Percentiles rank a stretch among this genome's conserved stretches.
These are phyloP conservation scores for Rattus rattus DNA, from an alignment of 2,113 vertebrate genomes.

Conservation along the genomic window DNA sequence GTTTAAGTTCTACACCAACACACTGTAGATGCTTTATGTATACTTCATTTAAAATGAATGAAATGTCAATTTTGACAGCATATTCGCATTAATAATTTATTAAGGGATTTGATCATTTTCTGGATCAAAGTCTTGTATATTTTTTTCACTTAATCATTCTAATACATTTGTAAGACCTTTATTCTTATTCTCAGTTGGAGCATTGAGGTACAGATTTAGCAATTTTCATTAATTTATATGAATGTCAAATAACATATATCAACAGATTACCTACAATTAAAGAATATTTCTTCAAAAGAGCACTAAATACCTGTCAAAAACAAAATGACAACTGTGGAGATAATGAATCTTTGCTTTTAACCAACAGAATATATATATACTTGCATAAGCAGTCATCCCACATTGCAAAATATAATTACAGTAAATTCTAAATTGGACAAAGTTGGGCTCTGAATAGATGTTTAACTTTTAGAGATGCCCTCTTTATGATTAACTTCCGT, in stretches of 20 bases:
- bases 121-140: too few relatives aligned
- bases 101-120: too few relatives aligned
- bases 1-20: background rate
- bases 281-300: background rate
- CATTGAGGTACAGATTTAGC: background rate
- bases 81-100: too few relatives aligned
- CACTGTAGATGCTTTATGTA: background rate
- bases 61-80: background rate
- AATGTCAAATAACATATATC: background rate
- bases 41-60: background rate
- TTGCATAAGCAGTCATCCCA: too few relatives aligned
- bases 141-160: too few relatives aligned
- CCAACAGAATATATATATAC: background rate
- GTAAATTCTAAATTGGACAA: too few relatives aligned
- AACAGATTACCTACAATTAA: background rate
- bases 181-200: background rate
- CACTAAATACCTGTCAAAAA: background rate
- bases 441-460: too few relatives aligned
- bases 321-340: background rate
- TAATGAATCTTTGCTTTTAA: background rate
- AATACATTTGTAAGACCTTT: background rate
- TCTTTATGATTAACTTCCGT: too few relatives aligned
- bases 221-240: background rate
- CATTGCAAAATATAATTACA: too few relatives aligned
- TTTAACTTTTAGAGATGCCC: too few relatives aligned